phyloP scores from a whole-genome alignment of 2,888 invertebrate species.

The Spodoptera exigua region DNA sequence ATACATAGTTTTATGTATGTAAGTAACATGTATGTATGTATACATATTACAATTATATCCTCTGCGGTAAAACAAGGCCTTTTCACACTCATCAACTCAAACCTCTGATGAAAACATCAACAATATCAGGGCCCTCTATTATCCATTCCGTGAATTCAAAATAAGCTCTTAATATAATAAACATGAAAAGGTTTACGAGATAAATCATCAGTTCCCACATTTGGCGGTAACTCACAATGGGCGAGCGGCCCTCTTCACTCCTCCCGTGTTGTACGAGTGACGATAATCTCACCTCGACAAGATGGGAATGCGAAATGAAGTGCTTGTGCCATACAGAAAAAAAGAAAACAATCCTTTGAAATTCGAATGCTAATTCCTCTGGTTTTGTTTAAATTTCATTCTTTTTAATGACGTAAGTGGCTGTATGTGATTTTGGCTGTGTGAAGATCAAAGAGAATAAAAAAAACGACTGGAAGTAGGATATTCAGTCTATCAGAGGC shows the following conservation, averaged over 20 bases:
- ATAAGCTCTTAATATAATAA: slow-evolving; percentile 67
- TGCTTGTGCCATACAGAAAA: slow-evolving; percentile 48
- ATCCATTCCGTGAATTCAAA: slow-evolving; percentile 40
- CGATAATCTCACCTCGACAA: slow-evolving; percentile 79
- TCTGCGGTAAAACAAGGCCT: no score
- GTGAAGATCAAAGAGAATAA: slow-evolving; percentile 27
- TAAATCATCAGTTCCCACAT: slow-evolving; percentile 78
- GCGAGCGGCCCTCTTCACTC: slow-evolving; percentile 60
- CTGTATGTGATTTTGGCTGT: slow-evolving; percentile 60
- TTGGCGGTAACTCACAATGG: slow-evolving; percentile 65
- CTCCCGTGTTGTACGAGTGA: slow-evolving; percentile 73
- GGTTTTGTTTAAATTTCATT: slow-evolving; percentile 58
- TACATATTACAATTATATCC: no score
- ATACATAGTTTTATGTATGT: no score
- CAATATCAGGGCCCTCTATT: slow-evolving; percentile 42
- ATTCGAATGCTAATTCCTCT: slow-evolving; percentile 59
- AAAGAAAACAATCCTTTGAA: slow-evolving; percentile 56
- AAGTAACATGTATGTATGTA: no score
- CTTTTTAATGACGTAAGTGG: slow-evolving; percentile 76
- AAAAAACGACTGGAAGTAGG: slow-evolving; percentile 21
- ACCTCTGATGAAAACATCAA: slow-evolving; percentile 15
- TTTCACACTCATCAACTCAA: neutral
- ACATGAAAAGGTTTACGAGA: slow-evolving; percentile 65
- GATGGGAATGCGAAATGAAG: slow-evolving; percentile 59
- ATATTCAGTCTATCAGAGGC: slow-evolving; percentile 20